Evolutionary conservation across 2,888 invertebrate species (phyloP).

Genomic region (Steromphala cineraria): DNA sequence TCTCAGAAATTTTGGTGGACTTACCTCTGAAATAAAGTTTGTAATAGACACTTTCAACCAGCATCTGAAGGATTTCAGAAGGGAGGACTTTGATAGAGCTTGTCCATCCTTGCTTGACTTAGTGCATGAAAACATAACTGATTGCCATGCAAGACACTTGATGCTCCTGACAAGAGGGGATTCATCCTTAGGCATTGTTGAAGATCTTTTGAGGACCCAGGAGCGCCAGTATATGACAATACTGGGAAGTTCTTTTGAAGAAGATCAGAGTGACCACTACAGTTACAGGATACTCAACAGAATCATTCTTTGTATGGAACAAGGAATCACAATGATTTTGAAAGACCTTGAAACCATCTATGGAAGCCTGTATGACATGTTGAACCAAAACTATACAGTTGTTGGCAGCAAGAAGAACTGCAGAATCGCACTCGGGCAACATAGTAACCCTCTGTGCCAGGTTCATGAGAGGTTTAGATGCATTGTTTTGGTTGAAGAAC

Average conservation of each 20-base stretch:
- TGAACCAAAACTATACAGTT: conserved; percentile 38
- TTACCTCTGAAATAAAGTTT: not conserved
- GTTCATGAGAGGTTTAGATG: conserved; percentile 35
- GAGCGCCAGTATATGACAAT: conserved; percentile 22
- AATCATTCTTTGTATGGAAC: conserved; percentile 36
- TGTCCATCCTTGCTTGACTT: not conserved
- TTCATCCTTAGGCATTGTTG: conserved; percentile 27
- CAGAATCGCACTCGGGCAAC: conserved; percentile 32
- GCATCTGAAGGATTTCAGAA: not conserved
- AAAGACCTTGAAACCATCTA: conserved; percentile 39
- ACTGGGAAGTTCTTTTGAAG: conserved; percentile 31
- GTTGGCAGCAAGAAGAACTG: conserved; percentile 25
- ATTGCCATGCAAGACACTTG: conserved; percentile 28
- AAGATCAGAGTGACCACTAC: conserved; percentile 32
- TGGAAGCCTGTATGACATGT: conserved; percentile 49
- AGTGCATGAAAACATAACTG: conserved; percentile 26
- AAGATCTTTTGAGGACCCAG: conserved; percentile 9
- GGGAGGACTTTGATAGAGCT: not conserved
- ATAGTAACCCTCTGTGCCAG: conserved; percentile 32
- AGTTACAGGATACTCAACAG: conserved; percentile 32
- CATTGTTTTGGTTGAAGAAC: conserved; percentile 34
- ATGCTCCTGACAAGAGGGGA: conserved; percentile 35
- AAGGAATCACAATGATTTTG: conserved; percentile 27
- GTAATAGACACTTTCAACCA: not conserved
- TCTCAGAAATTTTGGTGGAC: conserved; percentile 32